Conservation (phyloP, 1,140 invertebrate species). For the Arctopsyche grandis region DNA sequence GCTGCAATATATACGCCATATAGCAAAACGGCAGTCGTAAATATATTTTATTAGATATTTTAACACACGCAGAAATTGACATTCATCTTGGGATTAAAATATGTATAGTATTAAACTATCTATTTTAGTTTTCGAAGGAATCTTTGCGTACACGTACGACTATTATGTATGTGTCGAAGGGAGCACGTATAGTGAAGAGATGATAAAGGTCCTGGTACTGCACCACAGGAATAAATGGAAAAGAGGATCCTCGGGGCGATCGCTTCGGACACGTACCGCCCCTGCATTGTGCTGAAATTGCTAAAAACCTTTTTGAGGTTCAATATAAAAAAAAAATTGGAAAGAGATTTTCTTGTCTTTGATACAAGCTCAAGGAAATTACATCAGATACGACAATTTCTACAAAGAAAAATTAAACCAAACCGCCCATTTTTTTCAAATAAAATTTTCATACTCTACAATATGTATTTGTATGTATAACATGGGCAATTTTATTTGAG, state of each 20-base stretch:
- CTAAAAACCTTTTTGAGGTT: neutral
- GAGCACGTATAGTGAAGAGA: slow-evolving; percentile 10
- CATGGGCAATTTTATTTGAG: no score
- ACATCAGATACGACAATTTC: no score
- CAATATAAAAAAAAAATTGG: neutral
- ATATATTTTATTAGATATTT: slow-evolving; percentile 31
- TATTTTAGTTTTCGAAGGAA: neutral
- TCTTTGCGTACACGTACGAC: neutral
- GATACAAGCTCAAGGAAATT: no score
- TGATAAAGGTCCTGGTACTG: slow-evolving; percentile 19
- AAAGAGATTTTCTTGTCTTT: no score
- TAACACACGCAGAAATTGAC: neutral
- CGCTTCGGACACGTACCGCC: neutral
- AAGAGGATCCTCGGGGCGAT: neutral
- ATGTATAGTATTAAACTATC: neutral
- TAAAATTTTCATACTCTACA: no score
- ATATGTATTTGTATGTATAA: no score
- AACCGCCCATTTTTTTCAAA: no score
- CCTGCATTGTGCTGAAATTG: slow-evolving; percentile 12
- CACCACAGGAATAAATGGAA: slow-evolving; percentile 17
- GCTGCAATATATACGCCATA: slow-evolving; percentile 17
- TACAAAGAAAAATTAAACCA: no score
- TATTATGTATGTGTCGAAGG: neutral
- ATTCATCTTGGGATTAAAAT: no score
- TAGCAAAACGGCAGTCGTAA: slow-evolving; percentile 15